A percentile compares a stretch with the other conserved stretches of the same genome.
These are phyloP conservation scores for Catocala nupta DNA, from an alignment of 2,888 invertebrate species.

Conservation along the genomic window DNA sequence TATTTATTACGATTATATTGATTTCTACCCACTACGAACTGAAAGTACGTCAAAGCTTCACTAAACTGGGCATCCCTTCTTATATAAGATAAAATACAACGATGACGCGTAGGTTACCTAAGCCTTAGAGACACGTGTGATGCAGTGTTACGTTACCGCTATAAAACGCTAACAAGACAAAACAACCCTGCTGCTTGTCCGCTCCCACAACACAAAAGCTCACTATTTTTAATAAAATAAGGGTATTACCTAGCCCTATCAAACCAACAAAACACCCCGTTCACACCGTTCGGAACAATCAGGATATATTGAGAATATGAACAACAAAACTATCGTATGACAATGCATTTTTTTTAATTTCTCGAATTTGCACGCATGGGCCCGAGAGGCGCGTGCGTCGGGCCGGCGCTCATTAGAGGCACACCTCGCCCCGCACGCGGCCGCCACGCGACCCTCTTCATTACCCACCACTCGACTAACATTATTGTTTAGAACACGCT, in stretches of 20 bases:
- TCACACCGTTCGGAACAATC: conserved; percentile 15
- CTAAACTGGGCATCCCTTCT: no score
- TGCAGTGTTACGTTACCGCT: no score
- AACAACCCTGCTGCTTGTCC: neutral
- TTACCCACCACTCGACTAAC: conserved; percentile 75
- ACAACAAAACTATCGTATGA: conserved; percentile 47
- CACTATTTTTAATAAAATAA: conserved; percentile 3
- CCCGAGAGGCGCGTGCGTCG: conserved; percentile 40
- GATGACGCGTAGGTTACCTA: no score
- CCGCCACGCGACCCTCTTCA: conserved; percentile 76
- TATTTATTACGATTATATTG: conserved; percentile 20
- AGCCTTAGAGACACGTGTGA: no score
- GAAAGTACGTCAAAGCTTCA: no score
- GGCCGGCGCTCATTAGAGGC: conserved; percentile 58
- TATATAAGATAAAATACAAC: no score
- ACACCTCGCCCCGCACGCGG: conserved; percentile 55
- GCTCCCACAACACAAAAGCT: neutral
- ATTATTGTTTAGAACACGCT: conserved; percentile 85
- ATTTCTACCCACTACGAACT: neutral
- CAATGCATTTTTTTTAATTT: conserved; percentile 48
- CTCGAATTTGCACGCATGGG: conserved; percentile 50
- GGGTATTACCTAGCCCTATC: conserved; percentile 6
- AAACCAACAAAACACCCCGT: conserved; percentile 21
- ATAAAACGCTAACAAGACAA: no score
- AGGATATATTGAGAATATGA: conserved; percentile 3